A percentile compares a stretch with the other conserved stretches of the same genome.
Evolutionary conservation across 2,888 invertebrate genomes (phyloP).

Genomic region (Cosmopolites sordidus): DNA sequence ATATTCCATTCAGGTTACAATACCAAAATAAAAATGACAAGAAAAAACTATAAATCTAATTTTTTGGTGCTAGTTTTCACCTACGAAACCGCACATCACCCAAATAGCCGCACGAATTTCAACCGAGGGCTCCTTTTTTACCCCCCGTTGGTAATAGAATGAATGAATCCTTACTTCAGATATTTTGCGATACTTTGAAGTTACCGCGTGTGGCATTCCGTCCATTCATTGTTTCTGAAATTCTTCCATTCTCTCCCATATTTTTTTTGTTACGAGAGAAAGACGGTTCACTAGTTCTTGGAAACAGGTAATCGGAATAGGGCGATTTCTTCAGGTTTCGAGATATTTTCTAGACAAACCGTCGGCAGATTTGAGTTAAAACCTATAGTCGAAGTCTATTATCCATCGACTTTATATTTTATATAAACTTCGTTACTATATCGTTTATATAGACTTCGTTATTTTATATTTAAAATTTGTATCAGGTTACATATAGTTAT

Average conservation of each 20-base stretch:
- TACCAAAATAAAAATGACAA: too few relatives aligned
- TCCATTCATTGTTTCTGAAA: slow-evolving; percentile 15
- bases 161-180: neutral
- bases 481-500: too few relatives aligned
- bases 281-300: neutral
- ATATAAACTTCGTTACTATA: too few relatives aligned
- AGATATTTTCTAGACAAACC: neutral
- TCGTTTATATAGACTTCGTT: too few relatives aligned
- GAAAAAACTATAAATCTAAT: too few relatives aligned
- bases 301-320: neutral
- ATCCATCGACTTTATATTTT: too few relatives aligned
- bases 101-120: neutral
- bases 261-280: neutral
- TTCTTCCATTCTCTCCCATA: slow-evolving; percentile 14
- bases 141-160: neutral
- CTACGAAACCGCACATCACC: neutral
- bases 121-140: neutral
- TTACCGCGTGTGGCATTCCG: slow-evolving; percentile 21
- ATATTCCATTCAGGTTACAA: too few relatives aligned
- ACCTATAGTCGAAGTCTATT: too few relatives aligned
- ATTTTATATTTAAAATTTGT: too few relatives aligned
- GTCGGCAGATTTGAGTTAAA: too few relatives aligned
- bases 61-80: neutral
- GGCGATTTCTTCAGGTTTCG: neutral
- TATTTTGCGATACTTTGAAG: slow-evolving; percentile 17